Conservation (phyloP, 2,888 invertebrate species). For the Apodemia zela region DNA sequence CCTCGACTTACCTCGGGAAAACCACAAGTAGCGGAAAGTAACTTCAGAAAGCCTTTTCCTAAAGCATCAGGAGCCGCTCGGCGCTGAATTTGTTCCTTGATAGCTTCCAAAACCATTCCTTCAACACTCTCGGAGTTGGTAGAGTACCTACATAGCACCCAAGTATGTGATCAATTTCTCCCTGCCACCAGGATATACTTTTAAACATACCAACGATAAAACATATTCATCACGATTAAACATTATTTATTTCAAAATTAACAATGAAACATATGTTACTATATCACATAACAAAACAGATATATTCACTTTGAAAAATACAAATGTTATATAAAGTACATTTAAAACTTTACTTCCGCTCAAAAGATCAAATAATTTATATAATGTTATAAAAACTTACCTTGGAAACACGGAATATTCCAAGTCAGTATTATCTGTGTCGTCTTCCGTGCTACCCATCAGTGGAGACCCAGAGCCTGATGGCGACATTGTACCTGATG, state of each 20-base stretch:
- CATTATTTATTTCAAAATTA: too few species aligned
- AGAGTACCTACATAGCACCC: constrained; percentile 50
- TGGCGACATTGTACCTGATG: constrained; percentile 73
- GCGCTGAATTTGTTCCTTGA: constrained; percentile 92
- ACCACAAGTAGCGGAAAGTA: constrained; percentile 92
- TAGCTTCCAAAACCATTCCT: constrained; percentile 90
- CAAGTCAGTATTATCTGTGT: constrained; percentile 81
- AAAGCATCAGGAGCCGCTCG: constrained; percentile 93
- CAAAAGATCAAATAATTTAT: too few species aligned
- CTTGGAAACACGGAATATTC: constrained; percentile 71
- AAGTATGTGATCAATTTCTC: too few species aligned
- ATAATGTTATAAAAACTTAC: constrained; percentile 38
- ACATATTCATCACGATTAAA: too few species aligned
- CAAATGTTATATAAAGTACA: too few species aligned
- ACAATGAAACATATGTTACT: too few species aligned
- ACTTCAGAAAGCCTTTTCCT: constrained; percentile 92
- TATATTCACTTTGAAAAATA: too few species aligned
- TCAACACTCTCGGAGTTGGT: constrained; percentile 85
- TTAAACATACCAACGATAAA: too few species aligned
- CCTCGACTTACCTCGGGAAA: constrained; percentile 84
- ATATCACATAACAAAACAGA: too few species aligned
- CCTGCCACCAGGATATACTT: too few species aligned
- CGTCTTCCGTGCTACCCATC: constrained; percentile 76
- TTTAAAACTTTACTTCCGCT: too few species aligned
- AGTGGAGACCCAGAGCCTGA: constrained; percentile 75